phyloP scores from a whole-genome alignment of 1,140 invertebrate species.

The Charaxes varanes region DNA sequence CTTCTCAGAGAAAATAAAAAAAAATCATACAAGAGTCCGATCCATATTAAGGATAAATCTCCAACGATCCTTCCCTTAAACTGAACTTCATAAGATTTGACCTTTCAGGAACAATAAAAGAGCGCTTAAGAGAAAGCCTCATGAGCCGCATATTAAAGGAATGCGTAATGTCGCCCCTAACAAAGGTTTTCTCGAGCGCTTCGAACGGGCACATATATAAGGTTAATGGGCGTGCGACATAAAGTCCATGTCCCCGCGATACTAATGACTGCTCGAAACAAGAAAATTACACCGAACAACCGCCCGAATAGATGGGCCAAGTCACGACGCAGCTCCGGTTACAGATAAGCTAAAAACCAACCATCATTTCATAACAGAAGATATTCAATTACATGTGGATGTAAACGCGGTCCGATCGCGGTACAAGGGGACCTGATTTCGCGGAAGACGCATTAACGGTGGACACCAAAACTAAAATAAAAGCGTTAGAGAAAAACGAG shows the following conservation, averaged over 20 bases:
- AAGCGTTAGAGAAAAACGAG: no score
- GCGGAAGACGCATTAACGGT: neutral
- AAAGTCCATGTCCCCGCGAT: conserved; percentile 48
- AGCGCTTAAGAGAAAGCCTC: no score
- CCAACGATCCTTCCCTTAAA: no score
- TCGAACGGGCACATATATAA: conserved; percentile 37
- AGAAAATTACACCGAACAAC: conserved; percentile 53
- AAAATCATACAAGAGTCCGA: no score
- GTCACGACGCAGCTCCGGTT: conserved; percentile 48
- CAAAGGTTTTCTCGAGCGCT: conserved; percentile 27
- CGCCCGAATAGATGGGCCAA: conserved; percentile 41
- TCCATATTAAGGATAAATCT: no score
- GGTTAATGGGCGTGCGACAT: conserved; percentile 53
- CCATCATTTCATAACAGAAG: conserved; percentile 33
- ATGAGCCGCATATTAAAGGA: conserved; percentile 33
- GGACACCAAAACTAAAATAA: no score
- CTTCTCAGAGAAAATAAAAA: no score
- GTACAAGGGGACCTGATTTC: no score
- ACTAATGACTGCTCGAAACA: conserved; percentile 64
- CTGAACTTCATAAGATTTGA: no score
- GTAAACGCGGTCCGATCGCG: no score
- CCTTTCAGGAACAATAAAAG: no score
- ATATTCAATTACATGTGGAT: conserved; percentile 15
- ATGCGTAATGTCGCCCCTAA: conserved; percentile 23
- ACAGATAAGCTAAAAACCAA: conserved; percentile 38